Evolutionary conservation across 2,888 invertebrate genomes (phyloP), one percentile per base, ranked within the genome.

Genomic region (Automeris io): DNA sequence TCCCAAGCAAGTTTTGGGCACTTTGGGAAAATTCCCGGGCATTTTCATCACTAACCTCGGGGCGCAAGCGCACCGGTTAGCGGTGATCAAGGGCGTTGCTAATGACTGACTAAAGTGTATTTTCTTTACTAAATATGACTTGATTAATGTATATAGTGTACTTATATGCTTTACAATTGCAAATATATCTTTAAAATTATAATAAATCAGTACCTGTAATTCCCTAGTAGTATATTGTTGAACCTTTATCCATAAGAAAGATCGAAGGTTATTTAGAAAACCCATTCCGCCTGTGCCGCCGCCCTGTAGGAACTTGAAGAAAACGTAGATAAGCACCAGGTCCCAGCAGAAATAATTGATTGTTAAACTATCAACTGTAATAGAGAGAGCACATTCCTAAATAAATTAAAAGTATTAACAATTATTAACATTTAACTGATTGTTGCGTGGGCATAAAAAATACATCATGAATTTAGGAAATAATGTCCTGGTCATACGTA

Each of bases 161-260:
- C 6, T 12, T 11, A 9, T 9, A 11, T 12, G 6, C 6, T 5
- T 5, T n/a, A 12, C 13, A 12, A 12, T 26, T 26, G 5, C 11
- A 7, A 2, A 26, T 26, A 2, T 1, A 7, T 9, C 7, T 12
- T 11, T 11, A 11, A 9, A 12, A 26, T 26, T 26, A 26, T n/a
- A 34, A 9, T 5, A 12, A 13, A 16, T 32, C n/a, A 9, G 21
- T 57, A 93, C 91, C 88, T 98, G 95, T 39, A 97, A 91, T 79
- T 97, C 96, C 45, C 97, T 89, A 5, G 97, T 97, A 1, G 98
- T 98, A 68, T 95, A 98, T 72, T 99, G 99, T 58, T 98, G 96
- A 32, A 99, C 94, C 57, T 91, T 90, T 56, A 99, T 97, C 99
- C 99, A 99, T 1, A 99, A 80, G 66, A 96, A 96, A 0, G 94